Conservation (phyloP, 2,888 invertebrate species). For the Girardia tigrina region DNA sequence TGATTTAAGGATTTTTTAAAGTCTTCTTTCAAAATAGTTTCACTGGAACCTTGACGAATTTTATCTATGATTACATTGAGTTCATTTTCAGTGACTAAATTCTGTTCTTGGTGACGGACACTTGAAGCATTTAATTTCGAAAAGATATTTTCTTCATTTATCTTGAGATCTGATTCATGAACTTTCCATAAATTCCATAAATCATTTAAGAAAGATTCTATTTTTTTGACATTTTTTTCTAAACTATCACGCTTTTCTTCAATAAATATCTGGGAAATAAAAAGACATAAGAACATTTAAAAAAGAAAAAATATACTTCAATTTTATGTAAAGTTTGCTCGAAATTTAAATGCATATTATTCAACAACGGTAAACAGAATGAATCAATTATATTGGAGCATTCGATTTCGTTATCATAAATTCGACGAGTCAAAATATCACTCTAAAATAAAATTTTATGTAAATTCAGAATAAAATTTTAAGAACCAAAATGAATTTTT, state of each 20-base stretch:
- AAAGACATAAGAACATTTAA: background rate
- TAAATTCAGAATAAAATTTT: no score
- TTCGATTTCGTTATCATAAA: background rate
- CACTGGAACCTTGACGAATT: conserved; percentile 48
- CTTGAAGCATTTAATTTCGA: conserved; percentile 37
- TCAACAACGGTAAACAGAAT: background rate
- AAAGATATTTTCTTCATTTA: background rate
- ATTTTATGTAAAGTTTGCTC: background rate
- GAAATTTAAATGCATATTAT: background rate
- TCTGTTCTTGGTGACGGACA: conserved; percentile 45
- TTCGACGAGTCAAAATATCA: background rate
- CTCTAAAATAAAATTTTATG: no score
- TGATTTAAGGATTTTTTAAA: conserved; percentile 44
- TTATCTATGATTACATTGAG: conserved; percentile 48
- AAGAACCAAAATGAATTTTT: no score
- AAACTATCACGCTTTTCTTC: background rate
- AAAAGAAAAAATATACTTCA: background rate
- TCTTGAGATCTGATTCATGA: background rate
- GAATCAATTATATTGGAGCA: background rate
- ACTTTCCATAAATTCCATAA: background rate
- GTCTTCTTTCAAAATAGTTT: conserved; percentile 42
- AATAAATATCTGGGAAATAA: background rate
- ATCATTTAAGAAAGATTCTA: background rate
- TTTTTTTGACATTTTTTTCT: background rate
- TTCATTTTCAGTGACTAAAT: conserved; percentile 48